These are phyloP conservation scores for Xestobium rufovillosum DNA, from an alignment of 2,888 invertebrate species.

Conservation along the genomic window DNA sequence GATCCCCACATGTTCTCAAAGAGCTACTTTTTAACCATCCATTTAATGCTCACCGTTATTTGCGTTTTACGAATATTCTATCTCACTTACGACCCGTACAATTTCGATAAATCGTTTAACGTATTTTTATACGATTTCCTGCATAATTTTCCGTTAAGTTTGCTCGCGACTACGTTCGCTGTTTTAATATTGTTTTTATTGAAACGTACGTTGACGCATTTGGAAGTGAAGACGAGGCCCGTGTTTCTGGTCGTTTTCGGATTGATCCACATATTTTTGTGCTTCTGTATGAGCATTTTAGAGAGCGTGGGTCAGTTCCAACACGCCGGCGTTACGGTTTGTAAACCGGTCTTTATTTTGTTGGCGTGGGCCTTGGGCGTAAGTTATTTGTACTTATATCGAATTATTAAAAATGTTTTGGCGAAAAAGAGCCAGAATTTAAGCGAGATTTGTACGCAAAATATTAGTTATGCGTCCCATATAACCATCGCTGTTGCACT, in stretches of 20 bases:
- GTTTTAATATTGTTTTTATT: conserved; percentile 79
- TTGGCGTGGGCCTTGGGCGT: conserved; percentile 77
- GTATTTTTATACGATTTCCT: conserved; percentile 72
- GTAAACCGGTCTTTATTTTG: conserved; percentile 79
- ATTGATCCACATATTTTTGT: conserved; percentile 68
- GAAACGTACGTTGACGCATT: conserved; percentile 63
- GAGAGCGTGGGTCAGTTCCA: conserved; percentile 48
- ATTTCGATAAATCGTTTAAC: conserved; percentile 73
- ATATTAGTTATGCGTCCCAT: conserved; percentile 80
- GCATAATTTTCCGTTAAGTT: conserved; percentile 77
- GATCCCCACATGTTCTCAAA: conserved; percentile 80
- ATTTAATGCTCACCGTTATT: conserved; percentile 72
- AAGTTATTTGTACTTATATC: conserved; percentile 78
- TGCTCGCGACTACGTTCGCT: conserved; percentile 83
- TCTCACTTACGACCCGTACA: conserved; percentile 87
- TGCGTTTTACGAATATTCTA: conserved; percentile 79
- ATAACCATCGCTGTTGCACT: conserved; percentile 83
- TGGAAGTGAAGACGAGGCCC: conserved; percentile 64
- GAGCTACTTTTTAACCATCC: conserved; percentile 80
- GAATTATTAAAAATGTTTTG: conserved; percentile 64
- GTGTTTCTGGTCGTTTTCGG: conserved; percentile 72
- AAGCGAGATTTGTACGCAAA: conserved; percentile 66
- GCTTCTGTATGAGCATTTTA: conserved; percentile 74
- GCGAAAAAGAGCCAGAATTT: conserved; percentile 73
- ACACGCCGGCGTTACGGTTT: conserved; percentile 54